Percentiles rank a stretch among this genome's conserved stretches.
phyloP scores from a whole-genome alignment of 2,797 vertebrate species.

The Lepilemur ruficaudatus region DNA sequence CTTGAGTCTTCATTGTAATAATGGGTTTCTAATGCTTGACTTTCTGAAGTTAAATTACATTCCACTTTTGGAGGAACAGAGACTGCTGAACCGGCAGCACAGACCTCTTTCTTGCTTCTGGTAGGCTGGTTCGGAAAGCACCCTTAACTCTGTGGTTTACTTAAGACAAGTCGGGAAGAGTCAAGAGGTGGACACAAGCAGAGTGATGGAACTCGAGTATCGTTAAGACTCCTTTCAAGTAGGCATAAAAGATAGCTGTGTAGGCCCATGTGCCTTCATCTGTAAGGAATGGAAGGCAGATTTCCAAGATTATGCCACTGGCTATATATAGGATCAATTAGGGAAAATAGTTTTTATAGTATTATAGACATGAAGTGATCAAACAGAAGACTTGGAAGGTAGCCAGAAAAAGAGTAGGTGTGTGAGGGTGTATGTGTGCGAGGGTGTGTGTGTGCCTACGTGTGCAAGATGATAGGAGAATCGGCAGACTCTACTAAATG shows the following conservation, averaged over 20 bases:
- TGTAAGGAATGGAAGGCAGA: background rate
- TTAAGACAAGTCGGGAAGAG: background rate
- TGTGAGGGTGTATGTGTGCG: background rate
- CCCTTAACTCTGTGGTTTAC: accelerated
- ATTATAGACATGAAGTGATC: background rate
- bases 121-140: background rate
- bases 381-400: background rate
- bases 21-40: background rate
- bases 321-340: background rate
- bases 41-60: background rate
- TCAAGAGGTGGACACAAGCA: background rate
- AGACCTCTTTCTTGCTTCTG: background rate
- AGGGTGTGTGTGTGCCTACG: background rate
- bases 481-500: too few species aligned
- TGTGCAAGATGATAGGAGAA: background rate
- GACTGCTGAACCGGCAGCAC: background rate
- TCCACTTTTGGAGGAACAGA: background rate
- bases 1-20: accelerated
- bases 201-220: background rate
- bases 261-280: background rate
- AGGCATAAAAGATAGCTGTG: background rate
- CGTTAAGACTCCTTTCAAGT: background rate
- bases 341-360: background rate
- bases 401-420: background rate
- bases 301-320: background rate